Conservation (phyloP, 2,888 invertebrate species). For the Fragum fragum region DNA sequence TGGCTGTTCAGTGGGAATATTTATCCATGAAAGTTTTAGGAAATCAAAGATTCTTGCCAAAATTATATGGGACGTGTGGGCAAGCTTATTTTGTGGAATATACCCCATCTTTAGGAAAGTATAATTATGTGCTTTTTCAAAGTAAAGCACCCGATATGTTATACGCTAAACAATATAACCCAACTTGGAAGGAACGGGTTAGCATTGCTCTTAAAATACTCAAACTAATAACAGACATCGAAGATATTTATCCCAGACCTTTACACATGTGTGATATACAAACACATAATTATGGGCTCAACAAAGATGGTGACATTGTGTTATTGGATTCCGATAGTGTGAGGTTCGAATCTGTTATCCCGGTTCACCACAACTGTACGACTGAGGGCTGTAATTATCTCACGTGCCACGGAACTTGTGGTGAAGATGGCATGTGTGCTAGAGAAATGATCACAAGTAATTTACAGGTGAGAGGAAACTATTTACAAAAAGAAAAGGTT, state of each 20-base stretch:
- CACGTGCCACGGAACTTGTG: slow-evolving; percentile 8
- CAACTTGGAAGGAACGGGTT: slow-evolving; percentile 5
- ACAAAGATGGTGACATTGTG: slow-evolving; percentile 3
- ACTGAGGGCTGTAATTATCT: neutral
- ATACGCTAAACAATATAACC: neutral
- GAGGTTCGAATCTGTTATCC: slow-evolving; percentile 25
- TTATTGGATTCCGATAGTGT: slow-evolving; percentile 22
- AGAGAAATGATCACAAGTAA: slow-evolving; percentile 22
- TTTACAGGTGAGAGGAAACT: slow-evolving; percentile 18
- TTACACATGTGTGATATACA: slow-evolving; percentile 29
- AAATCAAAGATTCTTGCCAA: slow-evolving; percentile 8
- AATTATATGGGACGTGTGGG: slow-evolving; percentile 6
- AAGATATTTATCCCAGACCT: slow-evolving; percentile 11
- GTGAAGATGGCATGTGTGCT: neutral
- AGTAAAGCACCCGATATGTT: slow-evolving; percentile 20
- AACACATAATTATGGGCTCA: slow-evolving; percentile 15
- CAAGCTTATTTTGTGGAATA: slow-evolving; percentile 17
- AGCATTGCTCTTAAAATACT: slow-evolving; percentile 7
- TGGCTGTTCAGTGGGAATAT: slow-evolving; percentile 19
- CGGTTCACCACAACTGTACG: neutral
- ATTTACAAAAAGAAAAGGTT: no score
- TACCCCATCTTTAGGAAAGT: slow-evolving; percentile 16
- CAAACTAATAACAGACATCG: neutral
- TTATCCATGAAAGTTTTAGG: slow-evolving; percentile 18
- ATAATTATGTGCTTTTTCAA: slow-evolving; percentile 12